Evolutionary conservation across 2,888 invertebrate species (phyloP).

Genomic region (Synergus gifuensis): DNA sequence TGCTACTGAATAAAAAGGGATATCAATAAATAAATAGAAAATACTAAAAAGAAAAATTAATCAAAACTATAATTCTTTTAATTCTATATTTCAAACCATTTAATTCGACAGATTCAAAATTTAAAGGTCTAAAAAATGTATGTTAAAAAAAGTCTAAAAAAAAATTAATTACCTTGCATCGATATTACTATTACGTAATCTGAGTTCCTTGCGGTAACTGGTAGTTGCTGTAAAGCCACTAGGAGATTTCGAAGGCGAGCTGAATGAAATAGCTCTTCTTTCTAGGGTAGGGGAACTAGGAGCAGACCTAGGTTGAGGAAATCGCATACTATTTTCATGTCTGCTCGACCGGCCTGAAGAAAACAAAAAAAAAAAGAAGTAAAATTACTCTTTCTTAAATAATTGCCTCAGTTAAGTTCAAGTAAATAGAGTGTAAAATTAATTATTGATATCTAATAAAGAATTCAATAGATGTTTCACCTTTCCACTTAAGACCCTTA

Average conservation of each 20-base stretch:
- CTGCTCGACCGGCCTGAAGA: conserved; percentile 69
- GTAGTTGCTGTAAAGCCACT: conserved; percentile 73
- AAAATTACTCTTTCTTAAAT: neutral
- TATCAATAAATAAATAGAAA: too few relatives aligned
- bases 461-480: conserved; percentile 55
- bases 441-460: neutral
- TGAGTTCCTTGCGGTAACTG: conserved; percentile 74
- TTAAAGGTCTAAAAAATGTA: conserved; percentile 3
- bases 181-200: conserved; percentile 71
- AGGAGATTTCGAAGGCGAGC: conserved; percentile 74
- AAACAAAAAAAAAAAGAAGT: too few relatives aligned
- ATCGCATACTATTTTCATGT: conserved; percentile 68
- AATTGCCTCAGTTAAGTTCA: neutral
- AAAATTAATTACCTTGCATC: conserved; percentile 68
- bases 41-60: too few relatives aligned
- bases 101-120: neutral
- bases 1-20: too few relatives aligned
- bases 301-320: conserved; percentile 81
- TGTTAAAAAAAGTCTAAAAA: conserved; percentile 16
- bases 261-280: conserved; percentile 78
- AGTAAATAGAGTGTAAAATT: neutral
- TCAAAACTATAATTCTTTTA: neutral
- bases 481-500: conserved; percentile 86
- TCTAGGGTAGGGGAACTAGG: conserved; percentile 84
- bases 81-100: conserved; percentile 14